phyloP scores from a whole-genome alignment of 1,140 invertebrate species.

The Pseudoatta argentina region DNA sequence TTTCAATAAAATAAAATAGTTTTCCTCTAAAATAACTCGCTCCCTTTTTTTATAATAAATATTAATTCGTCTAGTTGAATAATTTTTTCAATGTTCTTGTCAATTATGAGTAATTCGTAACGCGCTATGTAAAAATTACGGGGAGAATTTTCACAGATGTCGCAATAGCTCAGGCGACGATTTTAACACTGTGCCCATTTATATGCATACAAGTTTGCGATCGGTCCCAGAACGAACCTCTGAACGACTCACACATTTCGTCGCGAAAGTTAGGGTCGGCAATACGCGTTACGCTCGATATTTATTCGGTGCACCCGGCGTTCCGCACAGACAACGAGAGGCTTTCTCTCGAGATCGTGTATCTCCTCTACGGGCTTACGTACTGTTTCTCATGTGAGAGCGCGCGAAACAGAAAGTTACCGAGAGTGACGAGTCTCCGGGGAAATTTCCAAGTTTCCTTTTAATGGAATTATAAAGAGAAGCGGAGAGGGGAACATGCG shows the following conservation, averaged over 20 bases:
- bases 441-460: conserved; percentile 79
- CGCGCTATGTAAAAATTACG: not conserved
- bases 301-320: conserved; percentile 48
- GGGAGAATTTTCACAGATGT: not conserved
- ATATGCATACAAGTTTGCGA: conserved; percentile 30
- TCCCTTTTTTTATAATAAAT: not conserved
- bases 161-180: not conserved
- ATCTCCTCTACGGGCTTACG: conserved; percentile 58
- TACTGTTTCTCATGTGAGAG: conserved; percentile 56
- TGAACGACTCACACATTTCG: conserved; percentile 24
- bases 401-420: conserved; percentile 76
- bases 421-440: conserved; percentile 77
- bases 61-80: not conserved
- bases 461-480: conserved; percentile 80
- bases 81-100: not conserved
- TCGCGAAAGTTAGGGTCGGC: conserved; percentile 28
- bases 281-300: conserved; percentile 28
- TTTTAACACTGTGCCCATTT: conserved; percentile 11
- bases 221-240: conserved; percentile 48
- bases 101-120: not conserved
- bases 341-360: conserved; percentile 53
- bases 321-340: conserved; percentile 13
- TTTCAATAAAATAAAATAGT: no score
- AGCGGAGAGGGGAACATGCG: conserved; percentile 33
- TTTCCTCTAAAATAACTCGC: no score